Conservation (phyloP, 2,113 vertebrate species). For the Rana temporaria region DNA sequence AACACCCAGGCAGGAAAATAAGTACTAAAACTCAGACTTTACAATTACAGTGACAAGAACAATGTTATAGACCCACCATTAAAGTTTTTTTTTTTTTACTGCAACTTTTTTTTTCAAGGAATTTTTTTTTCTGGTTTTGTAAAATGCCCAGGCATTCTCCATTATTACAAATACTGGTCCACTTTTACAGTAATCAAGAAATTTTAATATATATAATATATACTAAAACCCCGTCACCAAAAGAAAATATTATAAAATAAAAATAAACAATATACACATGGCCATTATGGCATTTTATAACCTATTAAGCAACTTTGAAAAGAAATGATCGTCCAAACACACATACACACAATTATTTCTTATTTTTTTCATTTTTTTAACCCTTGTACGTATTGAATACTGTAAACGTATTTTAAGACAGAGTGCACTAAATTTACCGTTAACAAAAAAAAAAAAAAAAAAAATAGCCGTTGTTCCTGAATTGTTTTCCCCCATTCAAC, state of each 20-base stretch:
- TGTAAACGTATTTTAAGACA: slow-evolving; percentile 99
- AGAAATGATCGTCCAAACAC: slow-evolving; percentile 91
- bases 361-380: slow-evolving; percentile 84
- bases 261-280: slow-evolving; percentile 85
- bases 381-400: slow-evolving; percentile 99
- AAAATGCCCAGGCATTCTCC: slow-evolving; percentile 98
- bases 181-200: slow-evolving; percentile 99
- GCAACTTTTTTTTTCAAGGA: slow-evolving; percentile 87
- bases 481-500: slow-evolving; percentile 78
- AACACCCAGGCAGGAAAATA: slow-evolving; percentile 98
- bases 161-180: slow-evolving; percentile 99
- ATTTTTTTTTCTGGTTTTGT: slow-evolving; percentile 89
- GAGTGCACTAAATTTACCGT: slow-evolving; percentile 92
- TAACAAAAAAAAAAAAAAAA: slow-evolving; percentile 72
- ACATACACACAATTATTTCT: slow-evolving; percentile 88
- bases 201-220: slow-evolving; percentile 98
- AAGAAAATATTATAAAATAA: slow-evolving; percentile 69
- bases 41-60: slow-evolving; percentile 99
- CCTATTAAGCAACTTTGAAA: slow-evolving; percentile 89
- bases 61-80: slow-evolving; percentile 98
- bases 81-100: slow-evolving; percentile 83
- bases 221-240: slow-evolving; percentile 98
- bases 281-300: slow-evolving; percentile 92
- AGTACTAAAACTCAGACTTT: slow-evolving; percentile 98
- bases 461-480: slow-evolving; percentile 92